Evolutionary conservation across 2,888 invertebrate genomes (phyloP).

Genomic region (Amiota minor): DNA sequence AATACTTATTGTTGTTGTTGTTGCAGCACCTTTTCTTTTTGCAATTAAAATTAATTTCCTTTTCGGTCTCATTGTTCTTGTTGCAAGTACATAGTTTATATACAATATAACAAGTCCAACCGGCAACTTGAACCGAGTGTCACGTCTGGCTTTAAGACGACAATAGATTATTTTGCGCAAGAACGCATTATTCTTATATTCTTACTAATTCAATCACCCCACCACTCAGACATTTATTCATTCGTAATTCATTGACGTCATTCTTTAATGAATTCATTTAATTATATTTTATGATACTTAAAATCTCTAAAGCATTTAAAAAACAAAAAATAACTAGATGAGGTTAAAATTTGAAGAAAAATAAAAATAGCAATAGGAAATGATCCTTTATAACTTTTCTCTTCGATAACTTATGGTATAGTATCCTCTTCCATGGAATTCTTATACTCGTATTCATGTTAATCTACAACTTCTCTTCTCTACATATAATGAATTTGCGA

Average conservation of each 20-base stretch:
- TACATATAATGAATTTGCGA: too few species aligned
- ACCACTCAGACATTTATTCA: not conserved
- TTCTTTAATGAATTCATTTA: slow-evolving; percentile 12
- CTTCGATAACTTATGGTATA: too few species aligned
- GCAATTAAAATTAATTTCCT: slow-evolving; percentile 57
- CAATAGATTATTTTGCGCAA: slow-evolving; percentile 41
- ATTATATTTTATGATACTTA: slow-evolving; percentile 7
- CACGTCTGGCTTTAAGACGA: slow-evolving; percentile 11
- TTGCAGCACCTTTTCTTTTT: slow-evolving; percentile 43
- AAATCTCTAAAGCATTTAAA: too few species aligned
- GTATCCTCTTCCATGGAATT: too few species aligned
- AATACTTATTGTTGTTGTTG: not conserved
- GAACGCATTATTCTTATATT: slow-evolving; percentile 26
- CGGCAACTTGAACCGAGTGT: not conserved
- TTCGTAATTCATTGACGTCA: slow-evolving; percentile 13
- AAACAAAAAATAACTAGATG: too few species aligned
- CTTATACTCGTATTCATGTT: too few species aligned
- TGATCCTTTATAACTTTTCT: too few species aligned
- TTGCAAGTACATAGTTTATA: not conserved
- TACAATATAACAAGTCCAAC: too few species aligned
- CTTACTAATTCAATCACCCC: not conserved
- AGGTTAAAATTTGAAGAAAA: too few species aligned
- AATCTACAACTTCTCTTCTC: too few species aligned
- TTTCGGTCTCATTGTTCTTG: slow-evolving; percentile 48
- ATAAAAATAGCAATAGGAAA: too few species aligned